Conservation (phyloP, 2,888 invertebrate species). For the Caenorhabditis macrosperma region DNA sequence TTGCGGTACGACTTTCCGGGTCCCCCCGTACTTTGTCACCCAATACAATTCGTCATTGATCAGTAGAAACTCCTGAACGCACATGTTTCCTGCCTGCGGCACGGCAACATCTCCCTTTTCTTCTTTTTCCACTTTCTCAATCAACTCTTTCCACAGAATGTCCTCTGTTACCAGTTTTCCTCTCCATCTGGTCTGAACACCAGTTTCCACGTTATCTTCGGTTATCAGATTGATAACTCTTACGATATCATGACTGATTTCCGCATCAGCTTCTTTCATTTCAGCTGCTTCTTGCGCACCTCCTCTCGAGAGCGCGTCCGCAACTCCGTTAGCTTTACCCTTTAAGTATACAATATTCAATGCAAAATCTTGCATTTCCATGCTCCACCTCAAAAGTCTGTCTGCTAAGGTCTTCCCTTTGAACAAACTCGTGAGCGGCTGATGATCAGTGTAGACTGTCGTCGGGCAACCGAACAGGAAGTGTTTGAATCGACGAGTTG, state of each 20-base stretch:
- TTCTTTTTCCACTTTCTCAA: constrained; percentile 5
- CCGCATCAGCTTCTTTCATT: neutral
- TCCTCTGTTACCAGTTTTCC: neutral
- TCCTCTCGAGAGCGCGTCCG: constrained; percentile 6
- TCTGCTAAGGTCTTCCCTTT: constrained; percentile 4
- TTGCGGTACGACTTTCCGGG: constrained; percentile 33
- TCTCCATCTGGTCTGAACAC: neutral
- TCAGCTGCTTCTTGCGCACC: neutral
- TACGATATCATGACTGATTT: neutral
- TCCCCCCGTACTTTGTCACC: neutral
- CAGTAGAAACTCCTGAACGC: neutral
- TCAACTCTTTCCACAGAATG: neutral
- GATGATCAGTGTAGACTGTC: constrained; percentile 18
- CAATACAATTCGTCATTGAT: constrained; percentile 3
- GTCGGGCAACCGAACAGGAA: constrained; percentile 6
- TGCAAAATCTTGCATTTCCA: constrained; percentile 15
- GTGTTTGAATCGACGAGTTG: constrained; percentile 6
- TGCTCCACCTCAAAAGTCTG: constrained; percentile 11
- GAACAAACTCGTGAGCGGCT: constrained; percentile 1
- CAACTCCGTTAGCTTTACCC: constrained; percentile 18
- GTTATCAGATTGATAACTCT: no score
- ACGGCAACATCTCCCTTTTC: neutral
- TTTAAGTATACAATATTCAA: constrained; percentile 12
- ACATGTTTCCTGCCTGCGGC: neutral
- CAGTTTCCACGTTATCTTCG: no score